Evolutionary conservation across 2,888 invertebrate species (phyloP).

Genomic region (Chloroclysta siterata): DNA sequence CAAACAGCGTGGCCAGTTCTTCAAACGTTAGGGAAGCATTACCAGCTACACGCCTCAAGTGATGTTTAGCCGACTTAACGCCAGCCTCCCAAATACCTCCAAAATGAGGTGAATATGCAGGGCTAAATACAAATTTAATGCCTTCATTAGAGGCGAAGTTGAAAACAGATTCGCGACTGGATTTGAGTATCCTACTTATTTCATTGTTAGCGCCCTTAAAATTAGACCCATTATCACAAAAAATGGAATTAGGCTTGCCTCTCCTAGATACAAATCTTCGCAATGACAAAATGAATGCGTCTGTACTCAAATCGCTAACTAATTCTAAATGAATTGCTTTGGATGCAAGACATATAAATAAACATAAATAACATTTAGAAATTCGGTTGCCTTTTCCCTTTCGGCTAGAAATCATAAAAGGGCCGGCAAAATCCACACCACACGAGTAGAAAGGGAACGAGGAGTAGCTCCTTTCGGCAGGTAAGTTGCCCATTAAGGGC

Average conservation of each 20-base stretch:
- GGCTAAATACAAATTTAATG: neutral
- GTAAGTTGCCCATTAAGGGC: neutral
- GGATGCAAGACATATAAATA: neutral
- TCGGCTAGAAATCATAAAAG: neutral
- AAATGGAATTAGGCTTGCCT: too few species aligned
- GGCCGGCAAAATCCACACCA: constrained; percentile 3
- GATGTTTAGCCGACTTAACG: too few species aligned
- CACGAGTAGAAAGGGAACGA: neutral
- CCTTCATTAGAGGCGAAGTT: constrained; percentile 1
- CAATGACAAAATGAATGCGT: neutral
- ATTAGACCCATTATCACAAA: too few species aligned
- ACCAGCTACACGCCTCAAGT: too few species aligned
- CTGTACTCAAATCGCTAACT: neutral
- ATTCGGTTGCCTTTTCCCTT: neutral
- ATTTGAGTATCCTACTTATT: neutral
- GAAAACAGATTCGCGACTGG: neutral
- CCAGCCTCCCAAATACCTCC: too few species aligned
- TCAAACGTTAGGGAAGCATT: too few species aligned
- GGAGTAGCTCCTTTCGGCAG: neutral
- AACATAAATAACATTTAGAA: constrained; percentile 4
- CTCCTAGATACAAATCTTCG: too few species aligned
- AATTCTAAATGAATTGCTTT: neutral
- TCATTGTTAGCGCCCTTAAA: too few species aligned
- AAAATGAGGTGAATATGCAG: too few species aligned
- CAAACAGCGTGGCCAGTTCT: too few species aligned